Conservation (phyloP, 2,888 invertebrate species). For the Aporophyla lueneburgensis region DNA sequence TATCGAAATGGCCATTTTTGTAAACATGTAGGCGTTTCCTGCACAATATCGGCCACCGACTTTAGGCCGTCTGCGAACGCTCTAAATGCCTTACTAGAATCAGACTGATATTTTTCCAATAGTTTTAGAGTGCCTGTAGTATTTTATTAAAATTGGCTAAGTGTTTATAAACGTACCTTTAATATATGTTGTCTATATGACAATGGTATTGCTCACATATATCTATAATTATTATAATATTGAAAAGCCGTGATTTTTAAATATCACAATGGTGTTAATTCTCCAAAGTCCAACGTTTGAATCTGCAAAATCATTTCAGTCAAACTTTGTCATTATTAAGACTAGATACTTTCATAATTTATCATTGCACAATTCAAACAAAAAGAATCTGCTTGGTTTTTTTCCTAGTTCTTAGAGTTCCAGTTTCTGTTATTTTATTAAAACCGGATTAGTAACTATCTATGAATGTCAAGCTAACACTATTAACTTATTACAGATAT, state of each 20-base stretch:
- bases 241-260: background rate
- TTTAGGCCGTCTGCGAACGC: background rate
- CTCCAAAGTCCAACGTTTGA: background rate
- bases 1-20: too few species aligned
- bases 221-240: background rate
- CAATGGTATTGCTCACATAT: background rate
- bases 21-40: too few species aligned
- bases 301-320: background rate
- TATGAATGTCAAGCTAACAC: background rate
- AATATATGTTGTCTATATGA: too few species aligned
- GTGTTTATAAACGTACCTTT: too few species aligned
- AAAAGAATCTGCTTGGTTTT: background rate
- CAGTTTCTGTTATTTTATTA: background rate
- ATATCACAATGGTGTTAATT: background rate
- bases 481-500: background rate
- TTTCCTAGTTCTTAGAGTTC: background rate
- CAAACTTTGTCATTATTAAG: background rate
- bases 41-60: background rate
- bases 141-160: background rate
- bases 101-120: background rate
- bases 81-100: background rate
- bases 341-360: background rate
- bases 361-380: background rate
- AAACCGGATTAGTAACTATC: background rate
- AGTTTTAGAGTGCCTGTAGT: background rate